phyloP scores from a whole-genome alignment of 2,888 invertebrate genomes.

The Dynastes grantii region DNA sequence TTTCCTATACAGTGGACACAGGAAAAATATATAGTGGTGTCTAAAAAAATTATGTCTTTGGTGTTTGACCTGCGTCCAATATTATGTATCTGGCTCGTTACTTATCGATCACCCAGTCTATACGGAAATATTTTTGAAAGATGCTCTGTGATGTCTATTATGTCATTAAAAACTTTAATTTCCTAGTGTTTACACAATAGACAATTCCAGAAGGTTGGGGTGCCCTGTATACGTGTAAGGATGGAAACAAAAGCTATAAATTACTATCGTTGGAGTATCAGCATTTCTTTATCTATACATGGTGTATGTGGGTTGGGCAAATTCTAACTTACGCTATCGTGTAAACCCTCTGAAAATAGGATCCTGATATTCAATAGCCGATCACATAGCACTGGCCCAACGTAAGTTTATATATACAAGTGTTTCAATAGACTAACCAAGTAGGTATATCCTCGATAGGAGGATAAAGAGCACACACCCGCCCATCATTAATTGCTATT shows the following conservation, averaged over 20 bases:
- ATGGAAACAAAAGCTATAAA: not conserved
- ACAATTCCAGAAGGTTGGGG: too few species aligned
- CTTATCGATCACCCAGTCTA: too few species aligned
- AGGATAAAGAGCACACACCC: slow-evolving; percentile 36
- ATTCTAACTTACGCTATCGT: not conserved
- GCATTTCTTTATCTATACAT: not conserved
- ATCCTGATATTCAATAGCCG: slow-evolving; percentile 24
- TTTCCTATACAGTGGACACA: too few species aligned
- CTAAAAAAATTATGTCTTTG: too few species aligned
- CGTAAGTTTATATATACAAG: not conserved
- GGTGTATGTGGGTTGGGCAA: not conserved
- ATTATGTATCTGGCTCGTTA: too few species aligned
- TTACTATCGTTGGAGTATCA: not conserved
- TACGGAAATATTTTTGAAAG: too few species aligned
- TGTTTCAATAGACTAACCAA: slow-evolving; percentile 36
- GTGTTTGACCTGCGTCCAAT: too few species aligned
- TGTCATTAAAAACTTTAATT: too few species aligned
- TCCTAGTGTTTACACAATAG: too few species aligned
- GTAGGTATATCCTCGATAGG: slow-evolving; percentile 28
- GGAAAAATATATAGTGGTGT: too few species aligned
- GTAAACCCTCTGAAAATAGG: slow-evolving; percentile 23
- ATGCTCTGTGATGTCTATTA: too few species aligned
- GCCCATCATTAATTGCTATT: slow-evolving; percentile 26
- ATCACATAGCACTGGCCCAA: slow-evolving; percentile 1
- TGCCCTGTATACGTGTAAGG: not conserved